Base-by-base conservation (phyloP, 2,113 vertebrate species). In the Pseudopipra pipra region DNA sequence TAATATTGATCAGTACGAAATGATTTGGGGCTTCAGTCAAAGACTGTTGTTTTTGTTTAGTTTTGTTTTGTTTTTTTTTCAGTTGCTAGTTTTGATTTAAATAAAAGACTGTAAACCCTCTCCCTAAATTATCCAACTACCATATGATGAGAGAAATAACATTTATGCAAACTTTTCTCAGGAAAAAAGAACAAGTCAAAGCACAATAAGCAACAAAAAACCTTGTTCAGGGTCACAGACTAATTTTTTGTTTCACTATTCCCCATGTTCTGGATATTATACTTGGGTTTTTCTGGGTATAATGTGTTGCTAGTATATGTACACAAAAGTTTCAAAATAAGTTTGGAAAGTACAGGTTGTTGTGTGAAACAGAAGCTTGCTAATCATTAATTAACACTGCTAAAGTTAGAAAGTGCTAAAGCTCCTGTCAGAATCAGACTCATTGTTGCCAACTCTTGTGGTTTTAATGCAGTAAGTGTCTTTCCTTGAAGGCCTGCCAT, bases 341-440 rank as follows among this genome's bases (percentile, higher is more conserved):
- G 2, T 87, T 78, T 83, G 16, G 31, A 46, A 85, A 73, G 20
- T 37, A 46, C 10, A 90, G 54, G 37, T 28, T 52, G 16, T 81
- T 74, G 55, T 93, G 85, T 79, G 70, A 87, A 92, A 46, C 54
- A 91, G 71, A 79, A 85, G 13, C 54, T 83, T 65, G 49, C 52
- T 92, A 91, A 94, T 87, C 76, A 72, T 89, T 96, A 89, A 91
- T 95, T 96, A 92, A 39, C 65, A 78, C 35, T 51, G 14, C 61
- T 84, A 87, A 87, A 94, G 31, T 85, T 75, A 87, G 68, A 85
- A 93, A 49, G 61, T 72, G 74, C 37, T 95, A 85, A 92, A 93
- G 31, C 30, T 75, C 61, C 61, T 92, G 68, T 93, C 70, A 90
- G 31, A 65, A 65, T 72, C 52, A 65, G 33, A 61, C 6, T 75